Percentiles rank a stretch among this genome's conserved stretches.
phyloP scores from a whole-genome alignment of 2,113 vertebrate genomes.

The Caranx melampygus region DNA sequence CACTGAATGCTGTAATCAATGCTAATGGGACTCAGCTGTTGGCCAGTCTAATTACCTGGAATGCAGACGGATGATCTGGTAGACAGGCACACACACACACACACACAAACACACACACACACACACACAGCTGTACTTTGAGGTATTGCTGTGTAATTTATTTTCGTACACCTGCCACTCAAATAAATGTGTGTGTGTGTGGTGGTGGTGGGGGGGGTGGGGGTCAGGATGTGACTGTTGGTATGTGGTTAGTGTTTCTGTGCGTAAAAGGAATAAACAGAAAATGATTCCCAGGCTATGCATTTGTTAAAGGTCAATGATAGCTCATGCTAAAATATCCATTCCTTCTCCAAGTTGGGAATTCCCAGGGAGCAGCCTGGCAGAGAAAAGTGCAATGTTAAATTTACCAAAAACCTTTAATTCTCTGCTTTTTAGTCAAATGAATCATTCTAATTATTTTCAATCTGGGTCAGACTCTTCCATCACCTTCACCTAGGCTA shows the following conservation, averaged over 20 bases:
- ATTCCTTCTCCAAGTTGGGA: slow-evolving; percentile 21
- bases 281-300: not conserved
- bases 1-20: slow-evolving; percentile 78
- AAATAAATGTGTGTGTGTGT: slow-evolving; percentile 13
- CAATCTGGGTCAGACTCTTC: not conserved
- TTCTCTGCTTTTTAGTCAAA: slow-evolving; percentile 14
- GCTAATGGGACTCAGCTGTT: slow-evolving; percentile 84
- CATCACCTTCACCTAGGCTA: slow-evolving; percentile 14
- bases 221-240: not conserved
- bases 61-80: slow-evolving; percentile 78
- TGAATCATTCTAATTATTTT: slow-evolving; percentile 26
- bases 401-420: slow-evolving; percentile 40
- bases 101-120: slow-evolving; percentile 11
- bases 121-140: not conserved
- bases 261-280: slow-evolving; percentile 16
- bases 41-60: slow-evolving; percentile 82
- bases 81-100: slow-evolving; percentile 52
- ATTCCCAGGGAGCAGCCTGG: slow-evolving; percentile 24
- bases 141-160: not conserved
- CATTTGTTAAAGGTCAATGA: slow-evolving; percentile 46
- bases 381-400: slow-evolving; percentile 7
- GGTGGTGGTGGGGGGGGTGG: too few relatives aligned
- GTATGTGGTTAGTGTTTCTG: slow-evolving; percentile 6
- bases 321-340: slow-evolving; percentile 26
- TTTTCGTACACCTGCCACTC: slow-evolving; percentile 48